Conservation (phyloP, 2,888 invertebrate genomes). For the Lomographa bimaculata region DNA sequence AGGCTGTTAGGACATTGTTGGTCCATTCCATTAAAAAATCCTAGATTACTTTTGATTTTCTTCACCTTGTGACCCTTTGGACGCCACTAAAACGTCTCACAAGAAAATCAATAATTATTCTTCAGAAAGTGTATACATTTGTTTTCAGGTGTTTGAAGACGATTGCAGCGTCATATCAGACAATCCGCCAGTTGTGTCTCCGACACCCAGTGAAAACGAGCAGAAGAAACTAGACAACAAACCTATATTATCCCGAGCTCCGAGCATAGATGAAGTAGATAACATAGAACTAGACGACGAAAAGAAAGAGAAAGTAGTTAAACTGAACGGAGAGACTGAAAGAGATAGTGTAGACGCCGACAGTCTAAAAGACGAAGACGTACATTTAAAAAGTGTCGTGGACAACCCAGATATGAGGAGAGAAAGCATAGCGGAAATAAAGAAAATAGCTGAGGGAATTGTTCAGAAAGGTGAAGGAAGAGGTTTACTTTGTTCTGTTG, state of each 20-base stretch:
- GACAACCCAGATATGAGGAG: constrained; percentile 75
- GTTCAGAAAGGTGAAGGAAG: constrained; percentile 79
- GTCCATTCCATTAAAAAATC: too few relatives aligned
- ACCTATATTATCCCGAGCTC: constrained; percentile 69
- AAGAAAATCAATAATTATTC: too few relatives aligned
- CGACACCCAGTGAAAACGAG: constrained; percentile 75
- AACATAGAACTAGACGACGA: constrained; percentile 73
- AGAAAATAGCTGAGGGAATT: constrained; percentile 73
- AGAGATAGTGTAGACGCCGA: constrained; percentile 79
- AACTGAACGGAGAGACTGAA: constrained; percentile 82
- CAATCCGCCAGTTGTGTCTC: constrained; percentile 77
- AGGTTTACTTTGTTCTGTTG: constrained; percentile 71
- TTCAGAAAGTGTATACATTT: too few relatives aligned
- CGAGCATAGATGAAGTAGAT: constrained; percentile 77
- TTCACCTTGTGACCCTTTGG: too few relatives aligned
- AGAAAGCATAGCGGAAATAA: constrained; percentile 78
- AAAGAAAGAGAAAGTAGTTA: constrained; percentile 59
- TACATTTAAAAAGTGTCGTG: constrained; percentile 70
- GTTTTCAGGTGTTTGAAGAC: constrained; percentile 84
- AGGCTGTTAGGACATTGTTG: too few relatives aligned
- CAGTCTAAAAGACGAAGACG: constrained; percentile 75
- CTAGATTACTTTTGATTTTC: too few relatives aligned
- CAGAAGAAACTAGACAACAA: constrained; percentile 62
- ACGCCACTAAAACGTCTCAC: too few relatives aligned
- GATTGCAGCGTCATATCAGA: constrained; percentile 82